Percentiles rank a stretch among this genome's conserved stretches.
Conservation (phyloP, 2,888 invertebrate species). For the Monopis laevigella region DNA sequence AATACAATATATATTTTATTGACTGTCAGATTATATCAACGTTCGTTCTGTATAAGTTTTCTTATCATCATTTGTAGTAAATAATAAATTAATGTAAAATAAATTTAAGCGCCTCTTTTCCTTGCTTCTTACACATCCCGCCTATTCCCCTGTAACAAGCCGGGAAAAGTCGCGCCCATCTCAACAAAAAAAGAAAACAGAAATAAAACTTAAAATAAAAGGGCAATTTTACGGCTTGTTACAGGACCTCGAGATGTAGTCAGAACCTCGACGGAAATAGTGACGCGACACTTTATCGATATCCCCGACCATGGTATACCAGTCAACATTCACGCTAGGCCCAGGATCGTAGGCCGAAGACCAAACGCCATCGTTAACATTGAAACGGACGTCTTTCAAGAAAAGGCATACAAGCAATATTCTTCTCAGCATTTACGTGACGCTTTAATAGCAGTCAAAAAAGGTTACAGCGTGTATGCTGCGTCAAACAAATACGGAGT, state of each 20-base stretch:
- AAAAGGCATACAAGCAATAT: conserved; percentile 61
- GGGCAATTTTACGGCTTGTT: conserved; percentile 33
- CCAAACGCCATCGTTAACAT: conserved; percentile 57
- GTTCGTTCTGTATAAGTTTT: too few relatives aligned
- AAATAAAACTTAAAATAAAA: neutral
- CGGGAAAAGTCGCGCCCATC: conserved; percentile 59
- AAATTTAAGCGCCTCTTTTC: conserved; percentile 49
- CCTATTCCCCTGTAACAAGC: conserved; percentile 46
- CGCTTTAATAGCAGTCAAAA: conserved; percentile 58
- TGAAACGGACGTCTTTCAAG: conserved; percentile 58
- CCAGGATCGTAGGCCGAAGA: conserved; percentile 47
- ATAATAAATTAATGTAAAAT: too few relatives aligned
- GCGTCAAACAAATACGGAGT: conserved; percentile 66
- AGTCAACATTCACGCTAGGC: conserved; percentile 51
- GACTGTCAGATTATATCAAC: too few relatives aligned
- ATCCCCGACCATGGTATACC: conserved; percentile 50
- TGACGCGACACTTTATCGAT: conserved; percentile 58
- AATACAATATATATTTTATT: too few relatives aligned
- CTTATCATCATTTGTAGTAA: too few relatives aligned
- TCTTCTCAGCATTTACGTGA: conserved; percentile 59
- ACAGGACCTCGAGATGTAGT: conserved; percentile 36
- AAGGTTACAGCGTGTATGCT: conserved; percentile 64
- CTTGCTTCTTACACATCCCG: conserved; percentile 48
- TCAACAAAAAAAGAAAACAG: too few relatives aligned
- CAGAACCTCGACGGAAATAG: conserved; percentile 55